Conservation (phyloP, 2,797 vertebrate genomes). For the Sardinella longiceps region DNA sequence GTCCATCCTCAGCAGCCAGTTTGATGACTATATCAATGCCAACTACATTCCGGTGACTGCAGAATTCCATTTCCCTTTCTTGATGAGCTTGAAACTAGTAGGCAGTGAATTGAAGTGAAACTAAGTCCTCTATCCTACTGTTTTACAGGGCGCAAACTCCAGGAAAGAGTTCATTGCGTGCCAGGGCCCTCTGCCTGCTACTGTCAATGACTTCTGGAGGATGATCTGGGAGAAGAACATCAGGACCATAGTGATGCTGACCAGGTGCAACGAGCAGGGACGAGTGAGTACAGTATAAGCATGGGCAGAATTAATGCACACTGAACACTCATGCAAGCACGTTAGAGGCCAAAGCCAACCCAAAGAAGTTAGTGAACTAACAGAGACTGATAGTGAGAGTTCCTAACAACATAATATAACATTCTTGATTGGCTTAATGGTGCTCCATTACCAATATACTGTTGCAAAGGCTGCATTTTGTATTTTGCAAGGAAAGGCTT, state of each 20-base stretch:
- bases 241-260: slow-evolving; percentile 91
- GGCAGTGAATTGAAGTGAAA: neutral
- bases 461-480: no score
- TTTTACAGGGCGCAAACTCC: slow-evolving; percentile 85
- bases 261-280: slow-evolving; percentile 92
- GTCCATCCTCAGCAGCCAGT: slow-evolving; percentile 74
- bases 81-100: neutral
- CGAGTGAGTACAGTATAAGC: slow-evolving; percentile 79
- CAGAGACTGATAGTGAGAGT: no score
- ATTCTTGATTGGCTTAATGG: no score
- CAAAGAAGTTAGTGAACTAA: no score
- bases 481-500: no score
- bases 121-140: neutral
- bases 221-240: slow-evolving; percentile 97
- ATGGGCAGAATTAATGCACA: neutral
- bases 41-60: slow-evolving; percentile 89
- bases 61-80: neutral
- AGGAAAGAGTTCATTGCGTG: slow-evolving; percentile 92
- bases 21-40: slow-evolving; percentile 94
- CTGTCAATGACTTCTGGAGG: slow-evolving; percentile 92
- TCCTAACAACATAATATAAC: no score
- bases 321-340: no score
- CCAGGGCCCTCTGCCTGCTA: slow-evolving; percentile 91
- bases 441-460: no score
- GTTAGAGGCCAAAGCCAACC: no score